A percentile compares a stretch with the other conserved stretches of the same genome.
Evolutionary conservation across 2,888 invertebrate species (phyloP).

Genomic region (Latrodectus hesperus): DNA sequence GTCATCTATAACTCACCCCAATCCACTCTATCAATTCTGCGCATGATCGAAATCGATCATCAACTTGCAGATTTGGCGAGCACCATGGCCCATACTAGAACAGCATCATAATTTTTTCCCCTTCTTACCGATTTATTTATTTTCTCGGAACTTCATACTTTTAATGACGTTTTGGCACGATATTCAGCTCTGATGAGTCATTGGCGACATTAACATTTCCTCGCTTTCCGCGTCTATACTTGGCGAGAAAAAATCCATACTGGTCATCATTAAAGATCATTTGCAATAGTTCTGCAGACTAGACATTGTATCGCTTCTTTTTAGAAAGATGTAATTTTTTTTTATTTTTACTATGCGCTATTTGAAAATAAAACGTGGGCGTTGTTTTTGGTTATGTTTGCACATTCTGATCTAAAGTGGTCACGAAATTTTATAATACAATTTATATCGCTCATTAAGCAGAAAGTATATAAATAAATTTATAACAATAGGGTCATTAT

Average conservation of each 20-base stretch:
- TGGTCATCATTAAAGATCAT: conserved; percentile 1
- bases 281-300: background rate
- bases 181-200: conserved; percentile 52
- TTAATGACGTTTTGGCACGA: conserved; percentile 65
- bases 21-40: background rate
- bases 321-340: background rate
- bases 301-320: background rate
- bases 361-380: no score
- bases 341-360: background rate
- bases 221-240: background rate
- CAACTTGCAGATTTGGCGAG: conserved; percentile 10
- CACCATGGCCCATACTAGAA: background rate
- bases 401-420: background rate
- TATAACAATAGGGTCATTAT: no score
- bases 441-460: background rate
- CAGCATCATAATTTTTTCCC: conserved; percentile 13
- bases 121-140: conserved; percentile 50
- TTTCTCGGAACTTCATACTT: conserved; percentile 25
- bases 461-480: no score
- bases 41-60: conserved; percentile 43
- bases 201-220: conserved; percentile 29
- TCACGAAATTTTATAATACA: background rate
- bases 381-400: no score
- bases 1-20: background rate
- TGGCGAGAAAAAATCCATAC: background rate